Base-by-base conservation (phyloP, 2,797 vertebrate genomes). In the Alcedo atthis region DNA sequence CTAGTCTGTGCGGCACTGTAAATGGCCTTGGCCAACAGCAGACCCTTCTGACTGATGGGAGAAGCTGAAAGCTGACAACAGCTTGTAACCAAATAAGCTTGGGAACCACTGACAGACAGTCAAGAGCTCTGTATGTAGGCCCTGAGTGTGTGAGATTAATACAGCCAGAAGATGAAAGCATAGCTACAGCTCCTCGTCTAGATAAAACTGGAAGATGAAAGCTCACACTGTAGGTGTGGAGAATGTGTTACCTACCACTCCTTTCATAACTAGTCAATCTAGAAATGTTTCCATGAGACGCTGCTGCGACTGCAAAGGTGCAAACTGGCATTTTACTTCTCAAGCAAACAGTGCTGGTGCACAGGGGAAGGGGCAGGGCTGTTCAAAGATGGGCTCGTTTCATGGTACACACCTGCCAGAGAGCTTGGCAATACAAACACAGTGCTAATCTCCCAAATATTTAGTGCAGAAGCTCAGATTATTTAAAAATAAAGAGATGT, bases 151-250 rank as follows among this genome's bases (percentile, higher is more conserved):
- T 59, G 32, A 63, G 87, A 86, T 87, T 75, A 57, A 73, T 24
- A 10, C 63, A 43, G 70, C 53, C 20, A 78, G 69, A 35, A 87
- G 91, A 92, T 95, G 78, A 92, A 95, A 95, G 87, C 94, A 93
- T 15, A 94, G 87, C 82, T 81, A 57, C 91, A 92, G 69, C 80
- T 92, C 82, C 91, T 51, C 16, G 55, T 17, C 69, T 58, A 95
- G 89, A 94, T 92, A 84, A 93, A 91, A 81, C 35, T 3, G 9
- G 17, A 24, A 83, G 94, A 95, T 94, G 83, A 91, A 84, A 87
- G 79, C 81, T 77, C 80, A 46, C 2, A 1, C 37, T 67, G 87
- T 49, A 92, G 92, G 91, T 91, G 85, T 88, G 83, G 26, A 70
- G 46, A 91, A 87, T 84, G 86, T 8, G 59, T 4, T 55, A 35